Conservation (phyloP, 2,888 invertebrate genomes). For the Eupithecia pulchellata region DNA sequence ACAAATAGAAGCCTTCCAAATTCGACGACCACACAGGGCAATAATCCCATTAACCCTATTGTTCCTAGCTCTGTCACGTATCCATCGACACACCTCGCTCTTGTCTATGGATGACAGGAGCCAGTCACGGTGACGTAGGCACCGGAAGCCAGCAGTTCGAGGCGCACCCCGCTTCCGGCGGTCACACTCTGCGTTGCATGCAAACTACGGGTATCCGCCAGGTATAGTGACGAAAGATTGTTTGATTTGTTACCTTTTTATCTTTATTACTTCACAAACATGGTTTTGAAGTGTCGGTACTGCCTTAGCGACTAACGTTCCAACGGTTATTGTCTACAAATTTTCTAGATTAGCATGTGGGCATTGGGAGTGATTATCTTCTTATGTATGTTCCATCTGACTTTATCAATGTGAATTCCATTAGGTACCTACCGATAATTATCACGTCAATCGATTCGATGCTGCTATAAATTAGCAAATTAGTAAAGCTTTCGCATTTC, state of each 20-base stretch:
- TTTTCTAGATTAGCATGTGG: background rate
- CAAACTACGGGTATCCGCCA: constrained; percentile 55
- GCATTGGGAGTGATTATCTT: background rate
- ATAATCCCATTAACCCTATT: constrained; percentile 20
- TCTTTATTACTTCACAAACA: constrained; percentile 11
- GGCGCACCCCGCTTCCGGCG: constrained; percentile 77
- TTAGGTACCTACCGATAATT: background rate
- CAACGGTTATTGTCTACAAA: background rate
- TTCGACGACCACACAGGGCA: constrained; percentile 20
- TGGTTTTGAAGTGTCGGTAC: background rate
- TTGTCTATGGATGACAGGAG: constrained; percentile 34
- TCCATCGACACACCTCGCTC: constrained; percentile 30
- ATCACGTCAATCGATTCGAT: constrained; percentile 9
- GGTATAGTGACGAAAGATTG: constrained; percentile 22
- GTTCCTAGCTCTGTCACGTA: constrained; percentile 22
- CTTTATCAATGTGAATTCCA: background rate
- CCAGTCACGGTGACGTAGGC: constrained; percentile 48
- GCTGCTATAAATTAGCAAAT: background rate
- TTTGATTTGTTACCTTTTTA: constrained; percentile 15
- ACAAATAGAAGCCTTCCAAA: constrained; percentile 19
- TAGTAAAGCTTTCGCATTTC: constrained; percentile 9
- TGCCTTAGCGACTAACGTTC: background rate
- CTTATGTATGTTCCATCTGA: background rate
- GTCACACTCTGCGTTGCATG: constrained; percentile 78
- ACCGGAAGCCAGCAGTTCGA: constrained; percentile 78